Base-by-base conservation (phyloP, 2,888 invertebrate genomes). In the Diabrotica balteata region DNA sequence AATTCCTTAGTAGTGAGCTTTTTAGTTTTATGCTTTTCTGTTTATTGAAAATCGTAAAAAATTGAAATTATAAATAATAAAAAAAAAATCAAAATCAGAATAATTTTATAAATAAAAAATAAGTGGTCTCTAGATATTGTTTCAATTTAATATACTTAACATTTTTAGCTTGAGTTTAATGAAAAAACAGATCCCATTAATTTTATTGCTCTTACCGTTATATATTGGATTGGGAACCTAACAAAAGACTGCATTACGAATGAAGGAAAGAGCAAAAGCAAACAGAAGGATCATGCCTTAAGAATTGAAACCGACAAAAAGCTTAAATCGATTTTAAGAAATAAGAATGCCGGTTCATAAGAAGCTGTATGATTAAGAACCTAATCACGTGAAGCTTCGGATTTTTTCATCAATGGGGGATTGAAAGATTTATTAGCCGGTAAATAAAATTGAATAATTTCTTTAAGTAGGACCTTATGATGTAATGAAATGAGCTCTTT, bases 261-360 rank as follows among this genome's bases (percentile, higher is more conserved):
- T 44, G 11, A 7, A 55, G n/a, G 55, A 55, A 55, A 55, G 55
- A 55, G 55, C 62, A 62, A 54, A 62, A 32, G 53, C 62, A 62
- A 62, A 62, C 49, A 62, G 47, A 54, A 42, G 47, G 49, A 44
- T 47, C 47, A 11, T 54, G 62, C 62, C 54, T 54, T 62, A 62
- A 54, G 53, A 62, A 54, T 54, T 62, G 62, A 62, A 54, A 62
- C 47, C 54, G n/a, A 61, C 53, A 61, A 61, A 61, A 52, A 51
- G 53, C 45, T 59, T 10, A 45, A 61, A 53, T 61, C 53, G 52
- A 61, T 61, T 52, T 61, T 53, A 43, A 11, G 61, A 53, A 46
- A 53, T 61, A 45, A 22, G 8, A n/a, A 61, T 51, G 11, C 53
- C 45, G 10, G 53, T 61, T n/a, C 11, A 44, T 51, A 44, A 43